A percentile compares a stretch with the other conserved stretches of the same genome.
phyloP scores from a whole-genome alignment of 92 coral and sea anemone genomes.

The Metridium senile region DNA sequence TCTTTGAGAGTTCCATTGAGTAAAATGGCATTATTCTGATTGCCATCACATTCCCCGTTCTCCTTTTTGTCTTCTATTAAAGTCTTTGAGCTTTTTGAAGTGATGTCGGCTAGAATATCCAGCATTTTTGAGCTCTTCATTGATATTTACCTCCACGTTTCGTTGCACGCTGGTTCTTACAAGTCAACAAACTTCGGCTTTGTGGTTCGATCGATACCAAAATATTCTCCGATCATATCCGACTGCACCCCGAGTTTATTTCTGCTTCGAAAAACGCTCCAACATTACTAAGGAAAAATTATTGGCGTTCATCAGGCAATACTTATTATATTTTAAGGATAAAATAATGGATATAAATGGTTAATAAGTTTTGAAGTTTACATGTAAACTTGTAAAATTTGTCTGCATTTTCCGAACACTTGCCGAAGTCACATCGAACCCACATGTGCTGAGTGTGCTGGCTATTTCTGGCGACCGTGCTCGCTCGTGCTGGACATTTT shows the following conservation, averaged over 20 bases:
- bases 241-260: too few species aligned
- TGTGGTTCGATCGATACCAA: neutral
- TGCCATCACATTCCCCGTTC: slow-evolving; percentile 46
- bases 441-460: slow-evolving; percentile 1
- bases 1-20: slow-evolving; percentile 38
- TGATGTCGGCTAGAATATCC: slow-evolving; percentile 25
- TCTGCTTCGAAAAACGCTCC: too few species aligned
- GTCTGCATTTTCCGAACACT: neutral
- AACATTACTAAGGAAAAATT: too few species aligned
- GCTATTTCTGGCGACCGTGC: neutral
- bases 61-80: slow-evolving; percentile 23
- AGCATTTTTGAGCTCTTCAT: slow-evolving; percentile 14
- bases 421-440: slow-evolving; percentile 6
- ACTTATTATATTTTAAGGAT: too few species aligned
- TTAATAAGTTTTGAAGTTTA: too few species aligned
- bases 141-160: neutral
- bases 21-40: slow-evolving; percentile 33
- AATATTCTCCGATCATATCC: too few species aligned
- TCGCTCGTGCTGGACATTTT: too few species aligned
- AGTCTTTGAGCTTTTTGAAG: slow-evolving; percentile 21
- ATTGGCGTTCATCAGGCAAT: too few species aligned
- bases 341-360: too few species aligned
- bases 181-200: slow-evolving; percentile 4
- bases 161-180: slow-evolving; percentile 25
- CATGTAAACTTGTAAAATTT: too few species aligned